A percentile compares a stretch with the other conserved stretches of the same genome.
These are phyloP conservation scores for Pentalonia nigronervosa DNA, from an alignment of 1,140 invertebrate genomes.

Conservation along the genomic window DNA sequence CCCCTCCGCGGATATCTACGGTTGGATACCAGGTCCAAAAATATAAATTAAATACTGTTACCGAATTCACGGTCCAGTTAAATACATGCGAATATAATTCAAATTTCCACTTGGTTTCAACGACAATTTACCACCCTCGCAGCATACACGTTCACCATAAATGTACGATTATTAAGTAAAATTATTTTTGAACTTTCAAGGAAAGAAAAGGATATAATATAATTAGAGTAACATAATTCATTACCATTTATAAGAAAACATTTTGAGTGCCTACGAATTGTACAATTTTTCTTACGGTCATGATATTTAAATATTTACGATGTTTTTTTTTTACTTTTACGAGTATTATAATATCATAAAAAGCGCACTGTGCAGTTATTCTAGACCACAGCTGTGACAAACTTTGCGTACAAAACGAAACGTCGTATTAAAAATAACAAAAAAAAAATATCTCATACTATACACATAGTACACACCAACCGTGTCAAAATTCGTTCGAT, in stretches of 20 bases:
- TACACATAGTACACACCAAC: background rate
- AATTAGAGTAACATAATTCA: background rate
- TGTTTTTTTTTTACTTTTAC: background rate
- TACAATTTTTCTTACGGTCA: background rate
- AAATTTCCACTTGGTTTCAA: background rate
- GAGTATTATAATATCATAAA: background rate
- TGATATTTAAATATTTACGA: background rate
- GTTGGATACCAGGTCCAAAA: background rate
- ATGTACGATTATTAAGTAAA: background rate
- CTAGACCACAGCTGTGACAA: background rate
- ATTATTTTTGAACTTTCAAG: background rate
- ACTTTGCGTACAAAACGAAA: background rate
- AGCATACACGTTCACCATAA: background rate
- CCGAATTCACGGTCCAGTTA: background rate
- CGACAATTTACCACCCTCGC: background rate
- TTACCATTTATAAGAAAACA: background rate
- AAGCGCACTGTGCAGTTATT: too few species aligned
- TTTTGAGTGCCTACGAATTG: background rate
- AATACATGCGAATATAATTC: background rate
- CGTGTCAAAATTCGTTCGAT: background rate
- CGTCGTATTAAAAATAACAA: background rate
- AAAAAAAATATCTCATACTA: background rate
- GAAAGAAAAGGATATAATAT: background rate
- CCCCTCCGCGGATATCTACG: background rate
- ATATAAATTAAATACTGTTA: constrained; percentile 11